A percentile compares a stretch with the other conserved stretches of the same genome.
Evolutionary conservation across 1,140 invertebrate species (phyloP).

Genomic region (Coenobita brevimanus): DNA sequence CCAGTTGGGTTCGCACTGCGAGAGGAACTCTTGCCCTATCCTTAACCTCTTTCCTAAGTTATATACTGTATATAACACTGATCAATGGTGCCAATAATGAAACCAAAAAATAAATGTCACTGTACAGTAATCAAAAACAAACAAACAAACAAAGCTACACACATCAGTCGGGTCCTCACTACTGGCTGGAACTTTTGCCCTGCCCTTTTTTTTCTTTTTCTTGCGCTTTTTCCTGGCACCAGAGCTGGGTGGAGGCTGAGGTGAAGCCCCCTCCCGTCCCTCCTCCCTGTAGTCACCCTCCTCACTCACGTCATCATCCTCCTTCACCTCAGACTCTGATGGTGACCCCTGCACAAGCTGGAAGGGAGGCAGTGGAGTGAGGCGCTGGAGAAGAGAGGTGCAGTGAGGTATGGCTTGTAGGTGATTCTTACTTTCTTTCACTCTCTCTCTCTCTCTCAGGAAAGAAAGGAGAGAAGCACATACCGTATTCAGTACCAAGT

Average conservation of each 20-base stretch:
- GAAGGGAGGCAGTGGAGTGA: background rate
- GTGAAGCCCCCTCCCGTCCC: conserved; percentile 71
- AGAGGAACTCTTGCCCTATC: too few species aligned
- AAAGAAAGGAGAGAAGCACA: too few species aligned
- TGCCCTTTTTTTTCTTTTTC: conserved; percentile 72
- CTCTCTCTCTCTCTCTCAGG: too few species aligned
- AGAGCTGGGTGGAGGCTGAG: conserved; percentile 30
- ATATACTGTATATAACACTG: too few species aligned
- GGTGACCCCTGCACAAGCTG: conserved; percentile 73
- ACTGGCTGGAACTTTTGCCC: conserved; percentile 74
- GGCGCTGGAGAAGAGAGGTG: too few species aligned
- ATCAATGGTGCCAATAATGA: too few species aligned
- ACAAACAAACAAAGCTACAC: conserved; percentile 27
- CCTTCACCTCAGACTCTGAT: conserved; percentile 81
- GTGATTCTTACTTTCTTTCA: background rate
- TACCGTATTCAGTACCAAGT: too few species aligned
- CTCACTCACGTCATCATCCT: conserved; percentile 78
- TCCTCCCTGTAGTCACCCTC: conserved; percentile 76
- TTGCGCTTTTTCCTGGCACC: conserved; percentile 50
- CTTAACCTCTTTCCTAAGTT: too few species aligned
- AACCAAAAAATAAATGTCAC: too few species aligned
- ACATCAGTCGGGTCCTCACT: conserved; percentile 80
- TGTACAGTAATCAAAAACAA: background rate
- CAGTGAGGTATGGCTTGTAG: background rate
- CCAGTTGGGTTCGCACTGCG: too few species aligned